Percentiles rank a stretch among this genome's conserved stretches.
Evolutionary conservation across 2,113 vertebrate species (phyloP).

Genomic region (Myocastor coypus): DNA sequence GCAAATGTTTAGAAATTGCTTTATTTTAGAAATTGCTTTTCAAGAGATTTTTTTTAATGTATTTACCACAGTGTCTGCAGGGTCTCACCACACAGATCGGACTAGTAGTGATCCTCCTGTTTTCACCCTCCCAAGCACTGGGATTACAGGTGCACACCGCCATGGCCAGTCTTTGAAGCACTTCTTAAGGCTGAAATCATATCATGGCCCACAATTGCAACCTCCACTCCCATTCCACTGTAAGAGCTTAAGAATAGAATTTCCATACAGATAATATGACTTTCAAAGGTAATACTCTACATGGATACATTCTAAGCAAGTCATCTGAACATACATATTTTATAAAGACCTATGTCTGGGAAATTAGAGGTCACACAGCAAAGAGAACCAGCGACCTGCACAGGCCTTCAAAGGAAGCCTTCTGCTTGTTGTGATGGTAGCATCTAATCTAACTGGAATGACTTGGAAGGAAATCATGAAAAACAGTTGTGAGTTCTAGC

Average conservation of each 20-base stretch:
- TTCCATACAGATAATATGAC: not conserved
- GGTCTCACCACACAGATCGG: too few species aligned
- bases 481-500: not conserved
- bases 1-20: not conserved
- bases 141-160: too few species aligned
- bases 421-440: not conserved
- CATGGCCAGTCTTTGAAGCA: not conserved
- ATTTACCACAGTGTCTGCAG: too few species aligned
- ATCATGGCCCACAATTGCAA: not conserved
- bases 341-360: not conserved
- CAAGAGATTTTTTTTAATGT: not conserved
- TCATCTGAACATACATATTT: not conserved
- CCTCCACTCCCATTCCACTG: not conserved
- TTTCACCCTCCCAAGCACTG: too few species aligned
- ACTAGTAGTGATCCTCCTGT: too few species aligned
- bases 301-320: conserved; percentile 19
- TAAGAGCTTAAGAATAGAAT: not conserved
- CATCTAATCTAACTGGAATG: conserved; percentile 60
- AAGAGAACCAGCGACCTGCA: not conserved
- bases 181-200: not conserved
- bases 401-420: conserved; percentile 2
- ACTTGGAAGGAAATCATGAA: conserved; percentile 52
- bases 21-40: conserved; percentile 56
- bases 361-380: not conserved
- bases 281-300: not conserved